Conservation (phyloP, 1,140 invertebrate species). For the Delia radicum region DNA sequence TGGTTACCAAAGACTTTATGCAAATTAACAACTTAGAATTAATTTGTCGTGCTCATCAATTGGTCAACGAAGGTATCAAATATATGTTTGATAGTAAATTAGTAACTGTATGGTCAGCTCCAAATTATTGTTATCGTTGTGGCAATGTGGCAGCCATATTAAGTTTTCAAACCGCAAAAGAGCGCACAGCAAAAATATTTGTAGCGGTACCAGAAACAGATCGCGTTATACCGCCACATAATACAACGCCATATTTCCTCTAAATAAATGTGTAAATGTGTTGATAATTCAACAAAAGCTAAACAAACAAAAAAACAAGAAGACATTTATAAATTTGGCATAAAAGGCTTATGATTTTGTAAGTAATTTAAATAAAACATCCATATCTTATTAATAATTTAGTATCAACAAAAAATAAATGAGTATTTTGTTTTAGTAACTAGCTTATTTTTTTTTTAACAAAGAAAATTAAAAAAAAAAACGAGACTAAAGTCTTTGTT, state of each 20-base stretch:
- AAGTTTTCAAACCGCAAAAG: slow-evolving; percentile 74
- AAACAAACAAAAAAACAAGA: background rate
- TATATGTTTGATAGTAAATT: slow-evolving; percentile 95
- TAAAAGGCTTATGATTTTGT: slow-evolving; percentile 9
- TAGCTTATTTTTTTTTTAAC: background rate
- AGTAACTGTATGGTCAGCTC: slow-evolving; percentile 96
- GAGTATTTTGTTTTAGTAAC: background rate
- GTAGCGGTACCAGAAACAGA: slow-evolving; percentile 91
- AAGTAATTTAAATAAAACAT: background rate
- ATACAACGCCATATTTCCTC: slow-evolving; percentile 95
- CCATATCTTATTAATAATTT: background rate
- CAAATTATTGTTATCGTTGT: slow-evolving; percentile 95
- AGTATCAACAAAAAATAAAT: background rate
- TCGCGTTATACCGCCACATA: slow-evolving; percentile 86
- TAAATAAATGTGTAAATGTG: slow-evolving; percentile 54
- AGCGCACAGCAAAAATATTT: slow-evolving; percentile 84
- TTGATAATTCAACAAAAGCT: background rate
- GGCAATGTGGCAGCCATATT: slow-evolving; percentile 92
- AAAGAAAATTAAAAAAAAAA: background rate
- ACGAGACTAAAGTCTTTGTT: background rate
- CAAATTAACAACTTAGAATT: slow-evolving; percentile 84
- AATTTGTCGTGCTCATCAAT: slow-evolving; percentile 94
- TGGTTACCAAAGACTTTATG: slow-evolving; percentile 93
- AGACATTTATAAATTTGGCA: slow-evolving; percentile 17
- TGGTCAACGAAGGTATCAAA: slow-evolving; percentile 94